A percentile compares a stretch with the other conserved stretches of the same genome.
These are phyloP conservation scores for Eupithecia abbreviata DNA, from an alignment of 2,888 invertebrate species.

Conservation along the genomic window DNA sequence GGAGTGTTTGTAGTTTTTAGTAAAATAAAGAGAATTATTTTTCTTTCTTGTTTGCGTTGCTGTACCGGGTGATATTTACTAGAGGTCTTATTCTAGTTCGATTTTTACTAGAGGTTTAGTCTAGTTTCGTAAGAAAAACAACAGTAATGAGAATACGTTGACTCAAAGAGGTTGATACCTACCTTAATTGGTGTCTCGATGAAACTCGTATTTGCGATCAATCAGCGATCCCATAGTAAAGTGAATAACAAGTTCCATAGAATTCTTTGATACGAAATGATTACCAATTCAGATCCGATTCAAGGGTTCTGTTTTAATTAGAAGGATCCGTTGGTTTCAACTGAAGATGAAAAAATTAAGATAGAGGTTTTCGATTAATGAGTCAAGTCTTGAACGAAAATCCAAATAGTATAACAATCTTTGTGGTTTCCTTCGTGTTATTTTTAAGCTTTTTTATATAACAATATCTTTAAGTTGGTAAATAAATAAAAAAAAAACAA, in stretches of 20 bases:
- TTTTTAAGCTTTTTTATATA: no score
- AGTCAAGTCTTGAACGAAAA: no score
- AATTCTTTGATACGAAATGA: slow-evolving; percentile 75
- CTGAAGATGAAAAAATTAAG: slow-evolving; percentile 27
- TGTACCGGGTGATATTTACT: neutral
- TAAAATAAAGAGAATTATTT: neutral
- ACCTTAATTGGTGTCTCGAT: slow-evolving; percentile 41
- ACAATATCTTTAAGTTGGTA: no score
- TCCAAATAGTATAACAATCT: no score
- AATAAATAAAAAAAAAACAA: no score
- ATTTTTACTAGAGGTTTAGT: neutral
- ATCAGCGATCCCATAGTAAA: slow-evolving; percentile 41
- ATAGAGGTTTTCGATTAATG: neutral
- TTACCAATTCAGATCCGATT: slow-evolving; percentile 78
- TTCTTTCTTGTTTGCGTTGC: no score
- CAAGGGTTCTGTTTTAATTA: slow-evolving; percentile 73
- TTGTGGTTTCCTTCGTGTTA: no score
- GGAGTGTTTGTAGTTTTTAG: neutral
- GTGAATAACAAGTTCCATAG: slow-evolving; percentile 44
- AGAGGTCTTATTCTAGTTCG: neutral
- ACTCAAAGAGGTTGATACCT: neutral
- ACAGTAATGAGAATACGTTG: neutral
- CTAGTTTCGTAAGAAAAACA: neutral
- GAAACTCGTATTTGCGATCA: slow-evolving; percentile 32
- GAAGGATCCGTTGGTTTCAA: slow-evolving; percentile 56